Evolutionary conservation across 2,797 vertebrate genomes (phyloP).

Genomic region (Salarias fasciatus): DNA sequence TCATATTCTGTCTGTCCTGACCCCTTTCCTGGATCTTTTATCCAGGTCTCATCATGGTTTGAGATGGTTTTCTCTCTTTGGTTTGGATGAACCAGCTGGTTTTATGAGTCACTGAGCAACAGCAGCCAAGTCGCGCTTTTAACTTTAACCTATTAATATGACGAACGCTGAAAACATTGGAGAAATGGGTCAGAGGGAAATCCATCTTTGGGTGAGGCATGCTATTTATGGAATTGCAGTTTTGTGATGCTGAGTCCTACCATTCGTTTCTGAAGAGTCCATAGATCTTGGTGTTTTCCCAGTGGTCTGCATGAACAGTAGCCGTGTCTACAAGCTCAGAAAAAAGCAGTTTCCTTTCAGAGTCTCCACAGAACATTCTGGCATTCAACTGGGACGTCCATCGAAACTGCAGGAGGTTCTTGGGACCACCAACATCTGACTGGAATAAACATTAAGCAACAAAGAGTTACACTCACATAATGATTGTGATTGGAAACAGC

Average conservation of each 20-base stretch:
- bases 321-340: constrained; percentile 73
- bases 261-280: constrained; percentile 82
- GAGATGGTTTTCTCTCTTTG: not conserved
- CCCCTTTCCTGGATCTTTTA: not conserved
- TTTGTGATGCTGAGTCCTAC: constrained; percentile 50
- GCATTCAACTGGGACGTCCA: constrained; percentile 82
- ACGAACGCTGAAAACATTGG: too few relatives aligned
- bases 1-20: not conserved
- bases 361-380: constrained; percentile 75
- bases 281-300: constrained; percentile 71
- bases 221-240: too few relatives aligned
- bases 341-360: constrained; percentile 38
- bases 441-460: constrained; percentile 40
- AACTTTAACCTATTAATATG: not conserved
- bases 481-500: too few relatives aligned
- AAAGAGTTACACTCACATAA: too few relatives aligned
- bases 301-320: constrained; percentile 35
- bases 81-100: too few relatives aligned
- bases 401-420: constrained; percentile 61
- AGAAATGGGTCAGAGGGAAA: too few relatives aligned
- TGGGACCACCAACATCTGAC: constrained; percentile 75
- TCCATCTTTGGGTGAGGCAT: too few relatives aligned
- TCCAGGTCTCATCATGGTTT: not conserved
- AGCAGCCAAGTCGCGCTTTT: not conserved
- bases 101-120: not conserved